phyloP scores from a whole-genome alignment of 2,888 invertebrate genomes.

The Malthinus seriepunctatus region DNA sequence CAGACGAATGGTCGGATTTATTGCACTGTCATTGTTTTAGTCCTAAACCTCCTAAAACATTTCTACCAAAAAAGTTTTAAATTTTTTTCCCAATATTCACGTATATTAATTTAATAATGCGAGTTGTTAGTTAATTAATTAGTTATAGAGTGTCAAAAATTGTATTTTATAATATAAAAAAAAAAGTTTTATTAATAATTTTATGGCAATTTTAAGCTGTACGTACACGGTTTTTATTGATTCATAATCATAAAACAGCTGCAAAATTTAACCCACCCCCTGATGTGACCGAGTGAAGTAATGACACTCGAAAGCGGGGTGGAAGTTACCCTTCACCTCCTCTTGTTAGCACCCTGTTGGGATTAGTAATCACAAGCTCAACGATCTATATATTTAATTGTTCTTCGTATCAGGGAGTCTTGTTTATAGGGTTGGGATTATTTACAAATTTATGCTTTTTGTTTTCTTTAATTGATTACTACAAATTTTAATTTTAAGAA shows the following conservation, averaged over 20 bases:
- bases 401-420: slow-evolving; percentile 38
- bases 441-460: neutral
- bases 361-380: slow-evolving; percentile 46
- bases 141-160: no score
- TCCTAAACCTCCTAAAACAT: no score
- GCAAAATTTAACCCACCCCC: slow-evolving; percentile 45
- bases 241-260: slow-evolving; percentile 43
- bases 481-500: neutral
- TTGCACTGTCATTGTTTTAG: no score
- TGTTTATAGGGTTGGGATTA: slow-evolving; percentile 35
- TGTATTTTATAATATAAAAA: no score
- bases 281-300: slow-evolving; percentile 49
- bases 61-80: no score
- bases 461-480: neutral
- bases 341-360: slow-evolving; percentile 45
- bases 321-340: slow-evolving; percentile 40
- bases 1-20: no score
- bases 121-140: no score
- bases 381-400: slow-evolving; percentile 36
- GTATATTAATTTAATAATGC: no score
- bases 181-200: no score
- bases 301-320: slow-evolving; percentile 49
- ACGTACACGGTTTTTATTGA: slow-evolving; percentile 30
- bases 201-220: no score
- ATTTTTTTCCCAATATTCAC: no score